These are phyloP conservation scores for Thyatira batis DNA, from an alignment of 2,888 invertebrate genomes.

Conservation along the genomic window DNA sequence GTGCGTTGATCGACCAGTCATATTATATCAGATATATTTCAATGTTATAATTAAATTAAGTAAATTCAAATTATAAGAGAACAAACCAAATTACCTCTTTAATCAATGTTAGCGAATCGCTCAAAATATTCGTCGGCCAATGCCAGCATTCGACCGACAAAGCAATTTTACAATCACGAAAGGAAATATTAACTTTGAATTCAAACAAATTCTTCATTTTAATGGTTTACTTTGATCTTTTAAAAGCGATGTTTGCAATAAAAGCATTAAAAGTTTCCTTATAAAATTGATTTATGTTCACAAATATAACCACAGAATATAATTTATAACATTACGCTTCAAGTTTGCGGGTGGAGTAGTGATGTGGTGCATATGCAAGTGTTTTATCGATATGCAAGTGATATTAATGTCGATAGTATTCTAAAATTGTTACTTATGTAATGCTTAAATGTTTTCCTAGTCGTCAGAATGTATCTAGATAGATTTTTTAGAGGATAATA, in stretches of 20 bases:
- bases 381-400: not conserved
- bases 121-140: not conserved
- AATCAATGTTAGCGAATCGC: not conserved
- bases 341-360: not conserved
- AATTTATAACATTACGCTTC: constrained; percentile 7
- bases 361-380: not conserved
- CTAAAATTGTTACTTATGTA: not conserved
- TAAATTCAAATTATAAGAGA: not conserved
- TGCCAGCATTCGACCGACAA: not conserved
- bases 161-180: not conserved
- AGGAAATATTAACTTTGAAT: constrained; percentile 3
- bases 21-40: too few relatives aligned
- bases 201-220: constrained; percentile 21
- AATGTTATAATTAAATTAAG: too few relatives aligned
- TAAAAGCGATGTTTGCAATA: constrained; percentile 10
- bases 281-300: constrained; percentile 6
- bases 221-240: constrained; percentile 29
- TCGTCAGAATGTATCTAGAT: too few relatives aligned
- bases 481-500: too few relatives aligned
- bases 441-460: too few relatives aligned
- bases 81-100: not conserved
- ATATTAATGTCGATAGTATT: not conserved
- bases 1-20: too few relatives aligned
- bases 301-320: not conserved
- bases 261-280: constrained; percentile 6